Base-by-base conservation (phyloP, 2,888 invertebrate genomes). In the Caradrina kadenii region DNA sequence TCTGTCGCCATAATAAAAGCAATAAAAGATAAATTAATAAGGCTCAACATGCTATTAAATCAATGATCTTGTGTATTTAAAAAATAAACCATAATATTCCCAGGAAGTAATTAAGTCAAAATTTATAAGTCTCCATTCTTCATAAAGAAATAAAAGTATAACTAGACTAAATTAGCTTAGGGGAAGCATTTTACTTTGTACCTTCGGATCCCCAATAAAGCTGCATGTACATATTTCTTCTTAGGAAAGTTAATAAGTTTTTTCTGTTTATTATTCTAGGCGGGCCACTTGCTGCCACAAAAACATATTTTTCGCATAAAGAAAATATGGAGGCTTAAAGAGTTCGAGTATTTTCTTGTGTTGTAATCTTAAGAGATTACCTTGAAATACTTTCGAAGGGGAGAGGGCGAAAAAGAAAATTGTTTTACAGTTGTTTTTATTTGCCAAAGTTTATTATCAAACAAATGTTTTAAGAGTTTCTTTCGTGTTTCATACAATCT, bases 281-380 rank as follows among this genome's bases (percentile, higher is more conserved):
- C 80, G 85, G 78, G 81, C 81, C 80, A 81, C 81, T 81, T 82
- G 75, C 83, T 70, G 82, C 84, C 85, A 82, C 87, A 88, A 91
- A 90, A 91, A 91, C 89, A 91, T 89, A 91, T 91, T 93, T 92
- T 90, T 88, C 89, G 88, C 90, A 89, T 90, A 92, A 93, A 92
- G 90, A 91, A 93, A 93, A 92, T 91, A 91, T 90, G 88, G 88
- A 87, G 88, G 89, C 91, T 93, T 91, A 91, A 93, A 91, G 90
- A 92, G 89, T 93, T 94, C 87, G 87, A 88, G 88, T 90, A 17
- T 45, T 45, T 93, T 93, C 92, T 90, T 89, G 83, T 86, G 86
- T 89, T 91, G 91, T 92, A 92, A 93, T 93, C 93, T 93, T 89
- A 89, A 89, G 88, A 92, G 93, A 94, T 95, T 94, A 94, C 92